Evolutionary conservation across 2,113 vertebrate species (phyloP).

Genomic region (Neopipo cinnamomea): DNA sequence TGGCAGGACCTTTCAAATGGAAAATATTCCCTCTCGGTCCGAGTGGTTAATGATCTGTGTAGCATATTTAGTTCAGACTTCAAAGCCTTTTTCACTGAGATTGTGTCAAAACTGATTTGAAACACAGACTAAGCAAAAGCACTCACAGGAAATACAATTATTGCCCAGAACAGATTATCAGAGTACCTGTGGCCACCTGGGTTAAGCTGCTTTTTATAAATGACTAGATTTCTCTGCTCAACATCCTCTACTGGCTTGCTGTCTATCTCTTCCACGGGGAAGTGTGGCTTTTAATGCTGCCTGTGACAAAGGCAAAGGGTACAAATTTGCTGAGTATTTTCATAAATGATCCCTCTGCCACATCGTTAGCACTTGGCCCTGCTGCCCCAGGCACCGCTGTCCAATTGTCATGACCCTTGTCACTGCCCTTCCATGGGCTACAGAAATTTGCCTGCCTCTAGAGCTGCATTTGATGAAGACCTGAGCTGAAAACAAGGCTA

Average conservation of each 20-base stretch:
- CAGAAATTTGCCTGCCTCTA: background rate
- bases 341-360: background rate
- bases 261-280: background rate
- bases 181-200: background rate
- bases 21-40: conserved; percentile 36
- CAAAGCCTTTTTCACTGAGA: conserved; percentile 24
- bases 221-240: background rate
- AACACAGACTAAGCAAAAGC: conserved; percentile 21
- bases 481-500: background rate
- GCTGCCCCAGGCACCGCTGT: rapidly evolving
- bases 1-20: conserved; percentile 57
- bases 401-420: background rate
- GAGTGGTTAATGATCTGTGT: conserved; percentile 37
- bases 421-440: background rate
- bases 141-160: background rate
- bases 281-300: background rate
- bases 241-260: background rate
- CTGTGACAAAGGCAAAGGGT: background rate
- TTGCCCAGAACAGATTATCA: conserved; percentile 5
- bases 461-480: conserved; percentile 3
- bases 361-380: background rate
- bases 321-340: background rate
- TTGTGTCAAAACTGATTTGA: conserved; percentile 53
- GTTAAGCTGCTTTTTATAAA: conserved; percentile 1
- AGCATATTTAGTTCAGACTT: conserved; percentile 45